Base-by-base conservation (phyloP, 2,888 invertebrate species). In the Cheiracanthium punctorium region DNA sequence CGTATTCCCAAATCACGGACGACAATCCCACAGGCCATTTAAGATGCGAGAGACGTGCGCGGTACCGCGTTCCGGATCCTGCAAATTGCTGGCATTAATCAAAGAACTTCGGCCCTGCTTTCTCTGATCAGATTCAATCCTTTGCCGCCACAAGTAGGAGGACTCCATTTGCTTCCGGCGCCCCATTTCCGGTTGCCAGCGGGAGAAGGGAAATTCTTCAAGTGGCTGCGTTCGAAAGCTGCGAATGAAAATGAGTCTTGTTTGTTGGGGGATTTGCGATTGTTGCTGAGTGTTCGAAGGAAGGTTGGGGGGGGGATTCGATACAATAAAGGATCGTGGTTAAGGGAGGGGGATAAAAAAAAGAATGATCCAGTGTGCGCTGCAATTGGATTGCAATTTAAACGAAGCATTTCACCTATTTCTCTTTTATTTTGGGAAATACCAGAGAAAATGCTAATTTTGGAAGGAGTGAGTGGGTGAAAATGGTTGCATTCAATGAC, bases 101-200 rank as follows among this genome's bases (percentile, higher is more conserved):
- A 82, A 75, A 74, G 82, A 75, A 70, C 70, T 41, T 33, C 43
- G 24, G 10, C 37, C n/a, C 41, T 17, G 10, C 20, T 33, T 32
- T 30, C 24, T 10, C 69, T 70, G 30, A 67, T 67, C 67, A 32
- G 67, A 67, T 67, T 71, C 80, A 80, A 80, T 80, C 80, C 80
- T 80, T 80, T 80, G 73, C 82, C 75, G 70, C 82, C 82, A 82
- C 82, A 82, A 82, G 82, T 82, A n/a, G 82, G 82, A 75, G 43
- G 33, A 30, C 32, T 70, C 48, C 43, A 43, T 74, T 70, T 33
- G 20, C 43, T 82, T 75, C 74, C 75, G 75, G 82, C 32, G 29
- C 48, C 69, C 43, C 30, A 75, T 75, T 82, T 82, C 82, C 82
- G 74, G 82, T 41, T 80, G 72, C 77, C 52, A 64, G 28, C 20